phyloP scores from a whole-genome alignment of 1,140 invertebrate genomes.

The Hyphantria cunea region DNA sequence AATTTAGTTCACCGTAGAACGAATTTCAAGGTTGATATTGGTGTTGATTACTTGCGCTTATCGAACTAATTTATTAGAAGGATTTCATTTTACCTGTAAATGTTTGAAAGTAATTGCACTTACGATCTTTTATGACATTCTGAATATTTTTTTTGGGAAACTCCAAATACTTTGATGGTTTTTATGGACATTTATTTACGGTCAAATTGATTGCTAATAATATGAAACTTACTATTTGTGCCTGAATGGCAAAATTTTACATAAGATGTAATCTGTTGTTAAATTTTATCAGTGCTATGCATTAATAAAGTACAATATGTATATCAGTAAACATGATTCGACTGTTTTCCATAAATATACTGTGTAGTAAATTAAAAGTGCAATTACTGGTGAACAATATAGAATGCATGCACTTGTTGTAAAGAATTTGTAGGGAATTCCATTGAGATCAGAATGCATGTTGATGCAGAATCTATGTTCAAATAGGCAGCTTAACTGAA shows the following conservation, averaged over 20 bases:
- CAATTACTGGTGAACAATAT: constrained; percentile 41
- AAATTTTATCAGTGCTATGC: too few species aligned
- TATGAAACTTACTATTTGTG: background rate
- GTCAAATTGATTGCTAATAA: constrained; percentile 9
- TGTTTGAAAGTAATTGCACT: constrained; percentile 51
- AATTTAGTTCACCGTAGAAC: constrained; percentile 29
- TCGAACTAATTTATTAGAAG: constrained; percentile 36
- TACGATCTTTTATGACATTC: constrained; percentile 37
- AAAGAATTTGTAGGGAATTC: constrained; percentile 57
- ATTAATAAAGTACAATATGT: too few species aligned
- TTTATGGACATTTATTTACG: too few species aligned
- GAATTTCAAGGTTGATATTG: constrained; percentile 32
- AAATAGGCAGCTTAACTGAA: constrained; percentile 31
- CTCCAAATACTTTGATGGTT: too few species aligned
- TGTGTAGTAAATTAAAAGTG: constrained; percentile 50
- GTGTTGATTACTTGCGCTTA: constrained; percentile 41
- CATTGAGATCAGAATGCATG: too few species aligned
- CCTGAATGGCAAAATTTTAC: too few species aligned
- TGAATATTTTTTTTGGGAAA: too few species aligned
- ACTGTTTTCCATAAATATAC: background rate
- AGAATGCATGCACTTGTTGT: constrained; percentile 19
- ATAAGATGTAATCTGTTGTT: too few species aligned
- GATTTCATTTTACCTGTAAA: constrained; percentile 27
- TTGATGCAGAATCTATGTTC: constrained; percentile 2
- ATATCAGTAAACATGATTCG: too few species aligned